Percentiles rank a stretch among this genome's conserved stretches.
Conservation (phyloP, 2,113 vertebrate species). For the Sarotherodon lohbergeri region DNA sequence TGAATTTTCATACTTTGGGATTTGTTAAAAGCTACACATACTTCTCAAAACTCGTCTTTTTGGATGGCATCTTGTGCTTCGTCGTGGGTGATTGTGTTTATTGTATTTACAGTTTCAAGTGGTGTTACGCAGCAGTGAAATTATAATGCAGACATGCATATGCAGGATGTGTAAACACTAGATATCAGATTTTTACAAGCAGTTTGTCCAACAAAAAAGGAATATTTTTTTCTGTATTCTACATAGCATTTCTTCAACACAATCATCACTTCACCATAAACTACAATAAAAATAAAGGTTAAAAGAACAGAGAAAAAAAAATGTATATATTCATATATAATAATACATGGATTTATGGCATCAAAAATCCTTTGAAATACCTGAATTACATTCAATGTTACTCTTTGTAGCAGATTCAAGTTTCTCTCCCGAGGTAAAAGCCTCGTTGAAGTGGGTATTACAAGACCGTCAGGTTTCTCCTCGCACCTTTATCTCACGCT, state of each 20-base stretch:
- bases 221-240: constrained; percentile 55
- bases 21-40: constrained; percentile 37
- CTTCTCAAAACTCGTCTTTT: background rate
- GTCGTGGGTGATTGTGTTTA: background rate
- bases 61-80: constrained; percentile 19
- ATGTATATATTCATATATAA: constrained; percentile 74
- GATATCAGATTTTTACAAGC: constrained; percentile 13
- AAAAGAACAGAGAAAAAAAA: constrained; percentile 57
- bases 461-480: constrained; percentile 63
- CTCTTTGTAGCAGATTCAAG: constrained; percentile 90
- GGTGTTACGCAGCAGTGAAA: background rate
- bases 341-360: constrained; percentile 80
- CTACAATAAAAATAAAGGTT: constrained; percentile 73
- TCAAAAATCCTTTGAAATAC: constrained; percentile 82
- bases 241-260: constrained; percentile 73
- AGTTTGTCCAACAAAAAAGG: constrained; percentile 80
- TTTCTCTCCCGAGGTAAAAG: constrained; percentile 77
- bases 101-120: constrained; percentile 31
- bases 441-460: constrained; percentile 64
- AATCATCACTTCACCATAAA: constrained; percentile 76
- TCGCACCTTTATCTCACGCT: constrained; percentile 15
- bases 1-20: constrained; percentile 34
- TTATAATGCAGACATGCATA: constrained; percentile 18
- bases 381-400: constrained; percentile 95
- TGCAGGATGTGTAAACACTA: constrained; percentile 28